These are phyloP conservation scores for Vanessa cardui DNA, from an alignment of 2,888 invertebrate species.

Conservation along the genomic window DNA sequence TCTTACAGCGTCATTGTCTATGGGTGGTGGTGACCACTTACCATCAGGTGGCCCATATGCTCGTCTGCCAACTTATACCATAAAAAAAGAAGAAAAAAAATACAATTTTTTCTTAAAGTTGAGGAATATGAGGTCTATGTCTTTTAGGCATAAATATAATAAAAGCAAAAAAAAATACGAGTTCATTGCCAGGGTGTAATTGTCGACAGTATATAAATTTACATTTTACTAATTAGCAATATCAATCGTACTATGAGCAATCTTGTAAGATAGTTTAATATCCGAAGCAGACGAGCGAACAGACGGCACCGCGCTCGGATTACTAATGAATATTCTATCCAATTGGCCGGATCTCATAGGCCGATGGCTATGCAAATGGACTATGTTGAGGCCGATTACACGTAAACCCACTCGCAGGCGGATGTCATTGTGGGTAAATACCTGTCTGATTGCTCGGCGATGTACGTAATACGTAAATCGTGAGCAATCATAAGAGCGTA, in stretches of 20 bases:
- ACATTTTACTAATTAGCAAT: constrained; percentile 16
- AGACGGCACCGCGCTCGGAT: constrained; percentile 32
- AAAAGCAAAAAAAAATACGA: no score
- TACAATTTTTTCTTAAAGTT: no score
- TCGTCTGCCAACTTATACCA: no score
- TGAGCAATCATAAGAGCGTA: no score
- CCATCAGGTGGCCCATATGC: no score
- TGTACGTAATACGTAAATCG: not conserved
- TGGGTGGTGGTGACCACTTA: no score
- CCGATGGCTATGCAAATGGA: constrained; percentile 42
- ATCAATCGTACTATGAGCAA: constrained; percentile 29
- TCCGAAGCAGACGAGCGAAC: constrained; percentile 31
- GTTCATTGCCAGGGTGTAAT: no score
- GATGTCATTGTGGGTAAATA: constrained; percentile 38
- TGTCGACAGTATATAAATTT: no score
- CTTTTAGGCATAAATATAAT: no score
- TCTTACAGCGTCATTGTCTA: no score
- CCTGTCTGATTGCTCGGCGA: constrained; percentile 35
- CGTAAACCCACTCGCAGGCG: constrained; percentile 42
- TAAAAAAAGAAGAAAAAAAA: no score
- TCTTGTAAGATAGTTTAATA: constrained; percentile 40
- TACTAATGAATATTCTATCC: constrained; percentile 41
- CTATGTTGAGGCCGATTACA: constrained; percentile 40
- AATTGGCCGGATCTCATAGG: constrained; percentile 37
- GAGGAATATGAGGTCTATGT: no score